Percentiles rank a stretch among this genome's conserved stretches.
phyloP scores from a whole-genome alignment of 2,888 invertebrate genomes.

The Drosophila dives region DNA sequence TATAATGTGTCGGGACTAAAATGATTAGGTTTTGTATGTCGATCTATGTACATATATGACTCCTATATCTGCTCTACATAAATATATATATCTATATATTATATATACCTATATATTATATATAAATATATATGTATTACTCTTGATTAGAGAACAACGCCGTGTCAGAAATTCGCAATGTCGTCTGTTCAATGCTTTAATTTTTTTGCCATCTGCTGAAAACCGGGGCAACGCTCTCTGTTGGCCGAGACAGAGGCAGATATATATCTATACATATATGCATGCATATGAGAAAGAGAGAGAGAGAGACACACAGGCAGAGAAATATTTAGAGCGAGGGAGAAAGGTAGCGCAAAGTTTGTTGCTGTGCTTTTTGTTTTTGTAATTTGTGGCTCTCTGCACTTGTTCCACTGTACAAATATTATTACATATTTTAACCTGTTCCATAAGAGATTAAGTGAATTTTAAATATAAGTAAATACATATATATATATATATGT shows the following conservation, averaged over 20 bases:
- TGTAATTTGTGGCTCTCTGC: conserved; percentile 13
- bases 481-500: conserved; percentile 12
- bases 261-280: background rate
- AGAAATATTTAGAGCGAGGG: background rate
- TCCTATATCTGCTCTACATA: conserved; percentile 9
- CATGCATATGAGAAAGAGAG: background rate
- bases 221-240: conserved; percentile 20
- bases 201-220: conserved; percentile 9
- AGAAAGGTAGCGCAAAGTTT: background rate
- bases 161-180: conserved; percentile 2
- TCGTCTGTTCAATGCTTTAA: conserved; percentile 4
- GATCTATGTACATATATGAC: conserved; percentile 28
- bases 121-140: conserved; percentile 23
- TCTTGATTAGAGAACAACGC: conserved; percentile 23
- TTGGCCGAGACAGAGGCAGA: conserved; percentile 6
- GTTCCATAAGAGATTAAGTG: conserved; percentile 37
- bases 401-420: conserved; percentile 61
- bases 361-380: conserved; percentile 7
- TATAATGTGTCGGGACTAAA: conserved; percentile 22
- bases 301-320: background rate
- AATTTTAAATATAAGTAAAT: conserved; percentile 36
- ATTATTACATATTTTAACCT: conserved; percentile 32
- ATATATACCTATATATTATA: conserved; percentile 34
- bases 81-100: conserved; percentile 29
- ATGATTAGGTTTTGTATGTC: background rate